Evolutionary conservation across 2,113 vertebrate species (phyloP).

Genomic region (Tragulus kanchil): DNA sequence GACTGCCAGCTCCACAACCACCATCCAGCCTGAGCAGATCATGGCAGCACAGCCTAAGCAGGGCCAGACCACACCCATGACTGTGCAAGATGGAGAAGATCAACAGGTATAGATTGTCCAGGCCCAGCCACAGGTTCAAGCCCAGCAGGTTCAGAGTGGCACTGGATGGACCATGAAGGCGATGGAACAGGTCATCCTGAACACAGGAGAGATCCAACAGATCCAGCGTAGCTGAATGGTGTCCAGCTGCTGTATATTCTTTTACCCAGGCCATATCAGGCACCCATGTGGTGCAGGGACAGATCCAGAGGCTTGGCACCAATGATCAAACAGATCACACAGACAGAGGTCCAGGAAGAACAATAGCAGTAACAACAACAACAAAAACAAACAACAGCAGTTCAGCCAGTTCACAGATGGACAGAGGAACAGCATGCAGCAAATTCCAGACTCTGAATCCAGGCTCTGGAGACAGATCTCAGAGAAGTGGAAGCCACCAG

Average conservation of each 20-base stretch:
- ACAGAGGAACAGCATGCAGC: slow-evolving; percentile 79
- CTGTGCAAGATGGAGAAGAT: slow-evolving; percentile 98
- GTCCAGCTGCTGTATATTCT: background rate
- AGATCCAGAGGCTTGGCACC: background rate
- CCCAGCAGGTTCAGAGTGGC: slow-evolving; percentile 91
- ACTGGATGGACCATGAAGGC: slow-evolving; percentile 98
- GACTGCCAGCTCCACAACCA: background rate
- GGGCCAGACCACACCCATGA: slow-evolving; percentile 93
- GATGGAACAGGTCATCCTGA: slow-evolving; percentile 99
- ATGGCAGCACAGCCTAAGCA: background rate
- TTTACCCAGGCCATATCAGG: background rate
- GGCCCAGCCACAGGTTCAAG: slow-evolving; percentile 94
- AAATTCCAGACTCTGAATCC: slow-evolving; percentile 68
- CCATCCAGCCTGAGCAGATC: background rate
- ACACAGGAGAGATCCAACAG: slow-evolving; percentile 98
- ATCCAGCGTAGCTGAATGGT: slow-evolving; percentile 89
- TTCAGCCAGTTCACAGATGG: slow-evolving; percentile 99
- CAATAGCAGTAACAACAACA: slow-evolving; percentile 80
- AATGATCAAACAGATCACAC: slow-evolving; percentile 90
- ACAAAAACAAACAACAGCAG: slow-evolving; percentile 87
- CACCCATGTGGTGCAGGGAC: background rate
- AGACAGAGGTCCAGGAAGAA: slow-evolving; percentile 97
- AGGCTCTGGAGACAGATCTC: slow-evolving; percentile 65
- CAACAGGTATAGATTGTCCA: slow-evolving; percentile 99
- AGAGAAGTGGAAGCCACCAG: slow-evolving; percentile 64